Percentiles rank a stretch among this genome's conserved stretches.
Conservation (phyloP, 2,113 vertebrate species). For the Toxotes jaculatrix region DNA sequence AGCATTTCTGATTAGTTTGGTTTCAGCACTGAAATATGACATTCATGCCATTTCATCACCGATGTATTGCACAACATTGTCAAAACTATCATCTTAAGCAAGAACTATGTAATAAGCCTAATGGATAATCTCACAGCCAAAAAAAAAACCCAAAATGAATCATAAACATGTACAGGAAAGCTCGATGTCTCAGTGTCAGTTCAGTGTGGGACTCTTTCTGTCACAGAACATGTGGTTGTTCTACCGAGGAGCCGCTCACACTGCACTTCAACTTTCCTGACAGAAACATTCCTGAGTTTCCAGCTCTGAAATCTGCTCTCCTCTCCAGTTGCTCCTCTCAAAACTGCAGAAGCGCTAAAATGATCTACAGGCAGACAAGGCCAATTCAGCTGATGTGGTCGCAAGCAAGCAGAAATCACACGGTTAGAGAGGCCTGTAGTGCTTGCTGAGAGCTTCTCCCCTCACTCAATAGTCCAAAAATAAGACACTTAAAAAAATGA, state of each 20-base stretch:
- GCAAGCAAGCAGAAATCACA: constrained; percentile 42
- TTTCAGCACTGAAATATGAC: constrained; percentile 73
- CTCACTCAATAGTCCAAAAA: constrained; percentile 38
- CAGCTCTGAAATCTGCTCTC: constrained; percentile 66
- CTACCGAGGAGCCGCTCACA: constrained; percentile 40
- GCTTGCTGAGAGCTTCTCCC: background rate
- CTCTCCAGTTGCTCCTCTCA: constrained; percentile 72
- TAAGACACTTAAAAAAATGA: constrained; percentile 67
- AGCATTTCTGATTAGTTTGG: constrained; percentile 69
- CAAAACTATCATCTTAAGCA: constrained; percentile 36
- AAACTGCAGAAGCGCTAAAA: constrained; percentile 66
- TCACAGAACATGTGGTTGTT: constrained; percentile 18
- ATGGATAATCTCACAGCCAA: constrained; percentile 20
- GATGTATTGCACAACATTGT: constrained; percentile 72
- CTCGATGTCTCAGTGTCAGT: constrained; percentile 19
- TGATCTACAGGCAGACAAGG: constrained; percentile 41
- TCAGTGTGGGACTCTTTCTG: constrained; percentile 6
- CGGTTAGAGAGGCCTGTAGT: constrained; percentile 9
- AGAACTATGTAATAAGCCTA: constrained; percentile 22
- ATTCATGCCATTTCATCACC: constrained; percentile 58
- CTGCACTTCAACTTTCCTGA: constrained; percentile 61
- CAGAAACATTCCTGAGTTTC: constrained; percentile 75
- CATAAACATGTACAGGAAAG: constrained; percentile 16
- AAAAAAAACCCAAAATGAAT: constrained; percentile 9
- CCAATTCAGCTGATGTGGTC: constrained; percentile 42